Base-by-base conservation (phyloP, 2,888 invertebrate species). In the Incurvaria masculella region DNA sequence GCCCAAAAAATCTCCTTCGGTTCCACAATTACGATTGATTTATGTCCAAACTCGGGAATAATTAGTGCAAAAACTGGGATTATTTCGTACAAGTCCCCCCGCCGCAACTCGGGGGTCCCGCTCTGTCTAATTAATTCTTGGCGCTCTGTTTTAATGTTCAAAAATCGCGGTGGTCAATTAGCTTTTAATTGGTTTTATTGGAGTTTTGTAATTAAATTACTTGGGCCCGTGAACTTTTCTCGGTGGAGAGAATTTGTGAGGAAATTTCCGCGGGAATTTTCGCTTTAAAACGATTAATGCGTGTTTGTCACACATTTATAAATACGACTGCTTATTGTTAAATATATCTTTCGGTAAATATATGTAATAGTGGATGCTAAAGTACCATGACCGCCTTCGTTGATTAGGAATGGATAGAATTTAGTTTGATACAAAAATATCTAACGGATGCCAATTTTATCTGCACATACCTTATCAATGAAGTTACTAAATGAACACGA, bases 141-240 rank as follows among this genome's bases (percentile, higher is more conserved):
- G 61, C 70, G 72, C 72, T 72, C 71, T 26, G 47, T 66, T 70
- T 74, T 74, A 75, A 78, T 75, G 75, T 73, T 74, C 75, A 76
- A 78, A 78, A 78, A 78, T 76, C 72, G 66, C 64, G 63, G 68
- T 68, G 67, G 70, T 74, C 75, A 76, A 78, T 78, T 76, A 78
- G 74, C 74, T 72, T 78, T 78, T 76, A 76, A 78, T 78, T 73
- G 72, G 73, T 76, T 74, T 74, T 73, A 78, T 74, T 72, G 68
- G 68, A 33, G 33, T 33, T 33, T 6, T 3, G 33, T 33, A 33
- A 33, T 33, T 33, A 33, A 33, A 33, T 33, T 33, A 33, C 33
- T 33, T 33, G 33, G 33, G 33, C 33, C 33, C 14, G 33, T 8
- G 33, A 33, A 33, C 8, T 3, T n/a, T 33, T 33, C 33, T 6